Conservation (phyloP, 2,113 vertebrate species). For the Falco punctatus region DNA sequence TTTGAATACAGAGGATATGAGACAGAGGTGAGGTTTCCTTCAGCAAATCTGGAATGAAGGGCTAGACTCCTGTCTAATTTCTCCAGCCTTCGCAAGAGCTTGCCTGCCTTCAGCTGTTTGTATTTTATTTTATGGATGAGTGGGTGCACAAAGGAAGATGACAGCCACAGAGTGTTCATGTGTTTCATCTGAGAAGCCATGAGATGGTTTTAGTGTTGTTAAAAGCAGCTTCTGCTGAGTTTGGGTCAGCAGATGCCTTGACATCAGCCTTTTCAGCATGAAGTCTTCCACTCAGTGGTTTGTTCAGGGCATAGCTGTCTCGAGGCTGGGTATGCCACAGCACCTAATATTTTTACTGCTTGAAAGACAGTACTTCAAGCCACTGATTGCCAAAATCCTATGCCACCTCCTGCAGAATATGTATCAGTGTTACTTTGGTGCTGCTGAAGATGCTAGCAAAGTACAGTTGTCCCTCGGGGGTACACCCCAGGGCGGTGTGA, state of each 20-base stretch:
- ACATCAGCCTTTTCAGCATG: neutral
- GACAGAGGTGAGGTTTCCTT: conserved; percentile 46
- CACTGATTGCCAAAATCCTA: neutral
- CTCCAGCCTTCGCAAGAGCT: neutral
- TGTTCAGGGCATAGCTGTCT: neutral
- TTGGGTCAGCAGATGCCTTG: neutral
- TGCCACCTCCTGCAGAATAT: neutral
- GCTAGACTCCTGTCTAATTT: neutral
- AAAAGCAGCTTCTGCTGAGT: neutral
- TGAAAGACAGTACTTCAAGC: neutral
- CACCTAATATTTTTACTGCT: neutral
- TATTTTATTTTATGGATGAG: conserved; percentile 26
- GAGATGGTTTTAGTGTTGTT: neutral
- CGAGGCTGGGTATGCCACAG: neutral
- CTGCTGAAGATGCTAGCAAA: neutral
- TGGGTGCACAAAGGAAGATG: neutral
- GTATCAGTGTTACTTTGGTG: neutral
- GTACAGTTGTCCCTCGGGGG: neutral
- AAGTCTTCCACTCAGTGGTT: neutral
- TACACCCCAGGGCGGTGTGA: neutral
- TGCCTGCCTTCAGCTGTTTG: conserved; percentile 5
- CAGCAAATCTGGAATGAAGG: conserved; percentile 21
- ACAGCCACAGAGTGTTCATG: neutral
- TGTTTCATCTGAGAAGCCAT: neutral
- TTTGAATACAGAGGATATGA: conserved; percentile 48